Evolutionary conservation across 1,140 invertebrate genomes (phyloP).

Genomic region (Patella vulgata): DNA sequence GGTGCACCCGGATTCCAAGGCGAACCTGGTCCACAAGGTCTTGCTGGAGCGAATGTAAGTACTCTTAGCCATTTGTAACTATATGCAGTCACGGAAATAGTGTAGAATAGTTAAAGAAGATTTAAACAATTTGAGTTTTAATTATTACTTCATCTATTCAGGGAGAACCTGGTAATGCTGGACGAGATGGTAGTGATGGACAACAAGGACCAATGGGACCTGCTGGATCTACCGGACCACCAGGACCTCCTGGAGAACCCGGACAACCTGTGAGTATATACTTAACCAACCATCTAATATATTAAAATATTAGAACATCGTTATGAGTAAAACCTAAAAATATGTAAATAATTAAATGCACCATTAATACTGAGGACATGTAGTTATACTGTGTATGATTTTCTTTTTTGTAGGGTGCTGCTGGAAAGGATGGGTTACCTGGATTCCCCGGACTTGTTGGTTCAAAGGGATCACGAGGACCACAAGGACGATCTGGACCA

Average conservation of each 20-base stretch:
- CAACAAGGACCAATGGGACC: constrained; percentile 46
- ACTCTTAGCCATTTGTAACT: not conserved
- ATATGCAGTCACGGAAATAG: not conserved
- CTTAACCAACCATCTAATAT: no score
- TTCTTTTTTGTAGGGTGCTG: no score
- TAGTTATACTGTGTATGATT: no score
- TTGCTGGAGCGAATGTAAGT: constrained; percentile 45
- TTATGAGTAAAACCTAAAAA: no score
- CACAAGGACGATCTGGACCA: constrained; percentile 41
- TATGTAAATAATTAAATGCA: no score
- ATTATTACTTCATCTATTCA: no score
- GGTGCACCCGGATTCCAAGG: constrained; percentile 48
- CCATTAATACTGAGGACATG: no score
- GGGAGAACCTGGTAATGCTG: constrained; percentile 51
- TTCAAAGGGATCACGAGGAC: constrained; percentile 48
- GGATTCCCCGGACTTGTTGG: constrained; percentile 22
- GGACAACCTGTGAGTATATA: constrained; percentile 39
- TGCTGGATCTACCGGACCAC: constrained; percentile 41
- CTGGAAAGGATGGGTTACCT: no score
- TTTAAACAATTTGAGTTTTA: no score
- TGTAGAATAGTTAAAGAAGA: no score
- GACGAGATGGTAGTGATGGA: constrained; percentile 44
- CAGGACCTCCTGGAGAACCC: constrained; percentile 43
- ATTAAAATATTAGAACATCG: no score
- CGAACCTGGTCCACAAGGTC: constrained; percentile 48